A percentile compares a stretch with the other conserved stretches of the same genome.
phyloP scores from a whole-genome alignment of 1,140 invertebrate species.

The Oreohelix idahoensis region DNA sequence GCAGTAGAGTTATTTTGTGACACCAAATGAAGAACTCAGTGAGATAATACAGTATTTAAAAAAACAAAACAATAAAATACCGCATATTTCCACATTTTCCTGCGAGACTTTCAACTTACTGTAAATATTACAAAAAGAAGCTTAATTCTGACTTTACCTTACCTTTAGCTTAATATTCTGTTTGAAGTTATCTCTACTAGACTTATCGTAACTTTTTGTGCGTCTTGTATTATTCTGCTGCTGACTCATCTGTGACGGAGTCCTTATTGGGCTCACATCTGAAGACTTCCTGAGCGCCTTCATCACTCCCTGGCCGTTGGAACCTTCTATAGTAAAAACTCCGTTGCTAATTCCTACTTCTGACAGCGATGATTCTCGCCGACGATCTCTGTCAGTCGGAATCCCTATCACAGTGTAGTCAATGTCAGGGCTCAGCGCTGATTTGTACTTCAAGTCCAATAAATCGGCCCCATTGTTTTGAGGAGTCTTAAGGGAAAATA shows the following conservation, averaged over 20 bases:
- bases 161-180: conserved; percentile 21
- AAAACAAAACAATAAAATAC: no score
- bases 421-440: neutral
- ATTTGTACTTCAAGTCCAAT: neutral
- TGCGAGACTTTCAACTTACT: no score
- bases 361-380: neutral
- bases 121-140: no score
- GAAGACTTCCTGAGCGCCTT: conserved; percentile 1
- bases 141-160: neutral
- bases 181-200: conserved; percentile 5
- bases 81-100: no score
- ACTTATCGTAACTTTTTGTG: conserved; percentile 3
- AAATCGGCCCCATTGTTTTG: neutral
- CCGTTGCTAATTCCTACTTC: neutral
- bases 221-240: neutral
- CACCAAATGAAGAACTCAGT: no score
- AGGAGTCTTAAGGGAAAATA: neutral
- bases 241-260: neutral
- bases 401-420: neutral
- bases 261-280: neutral
- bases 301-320: neutral
- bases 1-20: no score
- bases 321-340: neutral
- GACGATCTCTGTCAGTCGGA: neutral
- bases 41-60: no score